Evolutionary conservation across 2,888 invertebrate species (phyloP).

Genomic region (Agriopis aurantiaria): DNA sequence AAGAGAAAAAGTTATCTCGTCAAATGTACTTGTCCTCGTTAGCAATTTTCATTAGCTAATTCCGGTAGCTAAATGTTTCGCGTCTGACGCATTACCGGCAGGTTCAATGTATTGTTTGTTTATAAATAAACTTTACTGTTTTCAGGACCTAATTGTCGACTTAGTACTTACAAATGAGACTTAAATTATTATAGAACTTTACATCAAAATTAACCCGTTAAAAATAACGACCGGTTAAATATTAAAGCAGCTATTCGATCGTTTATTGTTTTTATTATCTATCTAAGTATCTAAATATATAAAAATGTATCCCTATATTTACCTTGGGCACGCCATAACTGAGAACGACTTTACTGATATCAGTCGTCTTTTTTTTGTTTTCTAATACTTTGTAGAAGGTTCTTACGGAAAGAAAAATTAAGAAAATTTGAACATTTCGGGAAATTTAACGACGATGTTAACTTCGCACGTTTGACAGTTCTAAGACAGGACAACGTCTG

Average conservation of each 20-base stretch:
- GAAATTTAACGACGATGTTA: no score
- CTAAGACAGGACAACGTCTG: no score
- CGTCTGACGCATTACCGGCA: conserved; percentile 59
- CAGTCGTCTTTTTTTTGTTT: no score
- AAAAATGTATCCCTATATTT: no score
- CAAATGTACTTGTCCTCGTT: conserved; percentile 47
- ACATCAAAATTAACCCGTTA: background rate
- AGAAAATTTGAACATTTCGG: no score
- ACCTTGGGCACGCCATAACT: no score
- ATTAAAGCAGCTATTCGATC: conserved; percentile 10
- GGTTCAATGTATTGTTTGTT: conserved; percentile 72
- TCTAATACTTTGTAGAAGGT: no score
- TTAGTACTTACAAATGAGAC: background rate
- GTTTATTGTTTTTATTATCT: background rate
- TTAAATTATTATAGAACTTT: background rate
- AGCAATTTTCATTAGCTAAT: conserved; percentile 64
- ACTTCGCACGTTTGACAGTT: no score
- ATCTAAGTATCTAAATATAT: no score
- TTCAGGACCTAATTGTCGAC: conserved; percentile 13
- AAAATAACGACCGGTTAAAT: conserved; percentile 11
- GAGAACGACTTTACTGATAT: no score
- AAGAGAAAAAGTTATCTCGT: conserved; percentile 1
- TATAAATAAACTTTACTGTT: conserved; percentile 57
- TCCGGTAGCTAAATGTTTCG: conserved; percentile 71
- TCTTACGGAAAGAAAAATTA: no score